Conservation (phyloP, 2,113 vertebrate genomes). For the Oncorhynchus keta region DNA sequence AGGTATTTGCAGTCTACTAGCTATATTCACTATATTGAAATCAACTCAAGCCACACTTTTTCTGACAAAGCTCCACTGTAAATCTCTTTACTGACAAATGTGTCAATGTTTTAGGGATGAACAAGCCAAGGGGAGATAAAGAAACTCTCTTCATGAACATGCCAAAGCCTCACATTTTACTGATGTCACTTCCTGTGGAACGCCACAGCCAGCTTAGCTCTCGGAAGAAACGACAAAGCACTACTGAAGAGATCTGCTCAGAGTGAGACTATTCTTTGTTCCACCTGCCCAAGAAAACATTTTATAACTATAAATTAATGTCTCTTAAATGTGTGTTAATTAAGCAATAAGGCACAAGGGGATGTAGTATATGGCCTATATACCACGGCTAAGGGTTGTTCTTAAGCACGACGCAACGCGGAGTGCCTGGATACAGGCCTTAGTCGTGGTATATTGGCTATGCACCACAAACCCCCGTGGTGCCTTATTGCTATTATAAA, state of each 20-base stretch:
- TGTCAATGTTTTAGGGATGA: conserved; percentile 44
- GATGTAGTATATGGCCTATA: no score
- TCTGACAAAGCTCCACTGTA: not conserved
- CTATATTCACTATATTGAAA: not conserved
- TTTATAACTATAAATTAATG: not conserved
- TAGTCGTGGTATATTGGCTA: no score
- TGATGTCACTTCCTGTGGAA: conserved; percentile 66
- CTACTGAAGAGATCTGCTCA: conserved; percentile 22
- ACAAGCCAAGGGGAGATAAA: conserved; percentile 59
- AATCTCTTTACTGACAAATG: not conserved
- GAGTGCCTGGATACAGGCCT: no score
- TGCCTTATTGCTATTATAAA: no score
- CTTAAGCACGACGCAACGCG: no score
- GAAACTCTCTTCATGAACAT: conserved; percentile 6
- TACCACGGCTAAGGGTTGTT: no score
- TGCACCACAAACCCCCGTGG: no score
- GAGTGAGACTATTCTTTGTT: conserved; percentile 18
- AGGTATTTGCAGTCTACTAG: conserved; percentile 23
- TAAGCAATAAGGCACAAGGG: no score
- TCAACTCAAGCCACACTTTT: not conserved
- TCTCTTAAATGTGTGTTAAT: no score
- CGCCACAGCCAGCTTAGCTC: conserved; percentile 10
- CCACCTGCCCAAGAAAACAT: not conserved
- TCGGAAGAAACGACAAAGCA: conserved; percentile 21
- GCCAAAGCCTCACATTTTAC: conserved; percentile 67